A percentile compares a stretch with the other conserved stretches of the same genome.
phyloP scores from a whole-genome alignment of 1,140 invertebrate species.

The Leptopilina clavipes region DNA sequence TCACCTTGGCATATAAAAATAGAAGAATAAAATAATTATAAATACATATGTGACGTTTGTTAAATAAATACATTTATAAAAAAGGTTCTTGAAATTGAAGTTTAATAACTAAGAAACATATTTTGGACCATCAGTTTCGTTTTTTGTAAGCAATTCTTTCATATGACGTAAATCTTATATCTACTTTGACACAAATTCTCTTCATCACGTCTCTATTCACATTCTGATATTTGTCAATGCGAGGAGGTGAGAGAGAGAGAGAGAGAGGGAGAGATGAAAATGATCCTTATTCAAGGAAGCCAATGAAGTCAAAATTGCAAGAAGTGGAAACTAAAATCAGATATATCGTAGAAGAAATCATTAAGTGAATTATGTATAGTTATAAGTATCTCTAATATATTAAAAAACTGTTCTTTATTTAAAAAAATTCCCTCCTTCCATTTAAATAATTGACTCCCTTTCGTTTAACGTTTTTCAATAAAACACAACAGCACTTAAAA shows the following conservation, averaged over 20 bases:
- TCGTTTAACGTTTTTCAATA: too few species aligned
- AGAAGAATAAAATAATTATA: too few species aligned
- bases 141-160: background rate
- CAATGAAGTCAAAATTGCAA: slow-evolving; percentile 5
- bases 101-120: background rate
- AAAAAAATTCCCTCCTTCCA: too few species aligned
- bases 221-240: background rate
- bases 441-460: too few species aligned
- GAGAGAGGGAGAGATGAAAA: too few species aligned
- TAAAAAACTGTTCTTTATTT: background rate
- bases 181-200: background rate
- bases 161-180: slow-evolving; percentile 20
- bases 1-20: too few species aligned
- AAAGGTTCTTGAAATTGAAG: too few species aligned
- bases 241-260: background rate
- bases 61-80: too few species aligned
- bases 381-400: too few species aligned
- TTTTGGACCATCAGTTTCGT: background rate
- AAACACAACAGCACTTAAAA: too few species aligned
- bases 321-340: background rate
- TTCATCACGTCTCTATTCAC: slow-evolving; percentile 10
- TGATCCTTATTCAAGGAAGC: background rate
- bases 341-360: background rate
- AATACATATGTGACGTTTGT: too few species aligned
- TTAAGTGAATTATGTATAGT: background rate